These are phyloP conservation scores for Crotalus tigris DNA, from an alignment of 2,113 vertebrate species.

Conservation along the genomic window DNA sequence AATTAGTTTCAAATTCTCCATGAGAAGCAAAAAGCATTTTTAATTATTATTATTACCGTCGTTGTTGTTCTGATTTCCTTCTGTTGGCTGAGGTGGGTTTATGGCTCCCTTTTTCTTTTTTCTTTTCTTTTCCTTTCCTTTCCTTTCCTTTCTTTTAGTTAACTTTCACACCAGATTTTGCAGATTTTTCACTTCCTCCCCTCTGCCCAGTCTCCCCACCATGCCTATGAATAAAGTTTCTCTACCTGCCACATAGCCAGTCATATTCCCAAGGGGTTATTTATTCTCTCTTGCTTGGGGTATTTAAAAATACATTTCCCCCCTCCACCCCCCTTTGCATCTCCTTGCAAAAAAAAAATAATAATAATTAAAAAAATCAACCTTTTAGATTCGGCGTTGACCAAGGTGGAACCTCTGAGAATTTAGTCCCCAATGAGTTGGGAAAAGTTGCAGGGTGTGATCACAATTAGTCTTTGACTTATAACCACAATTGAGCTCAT, in stretches of 20 bases:
- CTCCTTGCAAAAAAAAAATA: not conserved
- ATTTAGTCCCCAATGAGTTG: not conserved
- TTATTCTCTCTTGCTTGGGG: not conserved
- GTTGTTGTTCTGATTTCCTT: not conserved
- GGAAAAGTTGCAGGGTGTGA: not conserved
- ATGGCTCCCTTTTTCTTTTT: not conserved
- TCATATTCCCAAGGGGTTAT: not conserved
- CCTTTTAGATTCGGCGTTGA: not conserved
- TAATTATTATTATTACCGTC: not conserved
- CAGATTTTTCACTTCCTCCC: constrained; percentile 29
- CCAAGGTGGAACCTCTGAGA: not conserved
- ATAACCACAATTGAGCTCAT: not conserved
- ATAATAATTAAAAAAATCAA: not conserved
- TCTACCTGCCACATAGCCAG: not conserved
- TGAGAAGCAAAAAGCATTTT: constrained; percentile 51
- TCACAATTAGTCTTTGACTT: not conserved
- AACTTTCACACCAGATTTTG: not conserved
- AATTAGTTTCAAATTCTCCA: constrained; percentile 58
- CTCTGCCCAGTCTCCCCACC: constrained; percentile 3
- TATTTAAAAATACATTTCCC: not conserved
- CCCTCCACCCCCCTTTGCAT: not conserved
- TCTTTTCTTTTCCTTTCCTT: not conserved
- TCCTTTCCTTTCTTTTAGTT: not conserved
- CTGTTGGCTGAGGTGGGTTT: not conserved
- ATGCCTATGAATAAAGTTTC: not conserved